phyloP scores from a whole-genome alignment of 1,140 invertebrate genomes.

The Apis laboriosa region DNA sequence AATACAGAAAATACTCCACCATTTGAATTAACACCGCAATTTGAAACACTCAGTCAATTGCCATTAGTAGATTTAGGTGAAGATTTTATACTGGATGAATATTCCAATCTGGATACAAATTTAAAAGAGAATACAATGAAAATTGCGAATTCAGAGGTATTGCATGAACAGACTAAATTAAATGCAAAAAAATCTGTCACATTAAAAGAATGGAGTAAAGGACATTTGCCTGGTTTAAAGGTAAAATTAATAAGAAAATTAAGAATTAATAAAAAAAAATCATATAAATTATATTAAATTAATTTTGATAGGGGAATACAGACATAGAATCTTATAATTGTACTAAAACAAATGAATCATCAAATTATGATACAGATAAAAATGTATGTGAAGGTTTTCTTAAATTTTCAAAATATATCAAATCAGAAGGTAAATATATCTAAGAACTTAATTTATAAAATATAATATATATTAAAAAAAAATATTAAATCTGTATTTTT shows the following conservation, averaged over 20 bases:
- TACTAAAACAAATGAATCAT: neutral
- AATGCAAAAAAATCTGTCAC: slow-evolving; percentile 31
- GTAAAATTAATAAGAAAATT: slow-evolving; percentile 45
- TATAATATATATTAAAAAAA: neutral
- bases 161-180: slow-evolving; percentile 7
- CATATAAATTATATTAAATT: slow-evolving; percentile 20
- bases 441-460: neutral
- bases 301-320: slow-evolving; percentile 56
- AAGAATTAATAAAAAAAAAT: neutral
- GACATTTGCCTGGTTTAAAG: slow-evolving; percentile 70
- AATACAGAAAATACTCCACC: slow-evolving; percentile 7
- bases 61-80: slow-evolving; percentile 75
- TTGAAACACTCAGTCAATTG: slow-evolving; percentile 70
- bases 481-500: slow-evolving; percentile 30
- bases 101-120: slow-evolving; percentile 4
- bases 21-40: neutral
- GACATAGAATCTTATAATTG: slow-evolving; percentile 43
- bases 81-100: slow-evolving; percentile 67
- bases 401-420: slow-evolving; percentile 70
- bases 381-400: slow-evolving; percentile 27
- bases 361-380: neutral
- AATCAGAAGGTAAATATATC: slow-evolving; percentile 71
- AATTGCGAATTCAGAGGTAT: neutral
- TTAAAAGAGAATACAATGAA: slow-evolving; percentile 8
- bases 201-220: slow-evolving; percentile 77